Evolutionary conservation across 2,888 invertebrate genomes (phyloP).

Genomic region (Drepana falcataria): DNA sequence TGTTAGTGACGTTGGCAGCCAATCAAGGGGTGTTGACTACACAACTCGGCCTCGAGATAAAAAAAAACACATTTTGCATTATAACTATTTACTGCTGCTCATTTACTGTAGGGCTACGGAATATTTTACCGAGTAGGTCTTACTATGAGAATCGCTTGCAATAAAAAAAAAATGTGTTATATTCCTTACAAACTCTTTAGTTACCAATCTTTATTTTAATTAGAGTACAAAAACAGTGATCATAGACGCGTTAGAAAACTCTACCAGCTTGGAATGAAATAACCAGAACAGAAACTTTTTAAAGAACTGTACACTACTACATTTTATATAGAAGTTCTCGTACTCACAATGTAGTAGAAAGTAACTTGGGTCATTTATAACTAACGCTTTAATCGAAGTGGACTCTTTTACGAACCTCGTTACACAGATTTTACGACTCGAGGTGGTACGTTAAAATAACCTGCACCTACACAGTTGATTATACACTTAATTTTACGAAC

Average conservation of each 20-base stretch:
- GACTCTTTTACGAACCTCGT: constrained; percentile 35
- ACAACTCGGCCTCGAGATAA: constrained; percentile 31
- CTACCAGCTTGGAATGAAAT: too few species aligned
- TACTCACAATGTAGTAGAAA: constrained; percentile 25
- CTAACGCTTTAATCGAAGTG: constrained; percentile 42
- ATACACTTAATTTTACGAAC: constrained; percentile 10
- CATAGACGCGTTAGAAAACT: too few species aligned
- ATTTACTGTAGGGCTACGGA: neutral
- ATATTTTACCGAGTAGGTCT: too few species aligned
- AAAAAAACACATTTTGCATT: constrained; percentile 22
- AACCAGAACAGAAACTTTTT: too few species aligned
- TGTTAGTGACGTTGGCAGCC: constrained; percentile 40
- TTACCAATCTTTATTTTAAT: too few species aligned
- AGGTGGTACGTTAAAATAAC: constrained; percentile 32
- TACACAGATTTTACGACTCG: constrained; percentile 36
- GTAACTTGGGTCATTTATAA: constrained; percentile 36
- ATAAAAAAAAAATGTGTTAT: too few species aligned
- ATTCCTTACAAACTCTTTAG: too few species aligned
- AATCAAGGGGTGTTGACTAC: constrained; percentile 35
- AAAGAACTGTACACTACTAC: too few species aligned
- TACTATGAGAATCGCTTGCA: too few species aligned
- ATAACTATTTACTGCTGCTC: constrained; percentile 16
- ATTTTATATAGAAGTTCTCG: too few species aligned
- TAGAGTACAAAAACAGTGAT: too few species aligned
- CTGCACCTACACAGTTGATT: constrained; percentile 10